These are phyloP conservation scores for Athripsodes cinereus DNA, from an alignment of 2,888 invertebrate species.

Conservation along the genomic window DNA sequence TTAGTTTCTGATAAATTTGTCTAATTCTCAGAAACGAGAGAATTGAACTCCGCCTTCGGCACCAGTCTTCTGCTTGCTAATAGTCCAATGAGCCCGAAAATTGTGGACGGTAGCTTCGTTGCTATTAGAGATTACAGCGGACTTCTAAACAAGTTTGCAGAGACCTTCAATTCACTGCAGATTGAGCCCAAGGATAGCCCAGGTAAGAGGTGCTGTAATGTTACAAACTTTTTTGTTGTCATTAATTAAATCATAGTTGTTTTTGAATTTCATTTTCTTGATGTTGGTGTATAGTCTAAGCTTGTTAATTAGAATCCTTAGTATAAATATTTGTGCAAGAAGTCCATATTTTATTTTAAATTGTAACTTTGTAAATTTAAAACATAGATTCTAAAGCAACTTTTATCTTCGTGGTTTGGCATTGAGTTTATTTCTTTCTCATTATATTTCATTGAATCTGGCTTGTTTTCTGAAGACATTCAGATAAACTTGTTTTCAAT, in stretches of 20 bases:
- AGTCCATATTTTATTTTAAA: neutral
- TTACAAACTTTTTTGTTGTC: too few species aligned
- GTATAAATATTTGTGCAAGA: neutral
- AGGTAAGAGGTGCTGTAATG: too few species aligned
- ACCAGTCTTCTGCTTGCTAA: slow-evolving; percentile 90
- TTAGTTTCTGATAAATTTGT: too few species aligned
- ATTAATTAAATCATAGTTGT: neutral
- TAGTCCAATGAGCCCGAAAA: slow-evolving; percentile 94
- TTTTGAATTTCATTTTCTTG: too few species aligned
- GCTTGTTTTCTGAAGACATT: too few species aligned
- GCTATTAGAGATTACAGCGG: slow-evolving; percentile 82
- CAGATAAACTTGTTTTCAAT: too few species aligned
- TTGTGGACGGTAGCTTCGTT: slow-evolving; percentile 90
- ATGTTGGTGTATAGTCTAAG: too few species aligned
- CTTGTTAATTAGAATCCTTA: too few species aligned
- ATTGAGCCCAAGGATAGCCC: slow-evolving; percentile 72
- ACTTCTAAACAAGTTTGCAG: slow-evolving; percentile 64
- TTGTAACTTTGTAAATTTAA: neutral
- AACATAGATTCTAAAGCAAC: too few species aligned
- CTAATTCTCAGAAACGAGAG: slow-evolving; percentile 70
- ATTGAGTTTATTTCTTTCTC: too few species aligned
- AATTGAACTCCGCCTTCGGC: slow-evolving; percentile 82
- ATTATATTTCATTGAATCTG: too few species aligned
- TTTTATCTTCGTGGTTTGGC: too few species aligned
- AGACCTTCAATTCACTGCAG: slow-evolving; percentile 62